phyloP scores from a whole-genome alignment of 2,113 vertebrate genomes.

The Mirounga angustirostris region DNA sequence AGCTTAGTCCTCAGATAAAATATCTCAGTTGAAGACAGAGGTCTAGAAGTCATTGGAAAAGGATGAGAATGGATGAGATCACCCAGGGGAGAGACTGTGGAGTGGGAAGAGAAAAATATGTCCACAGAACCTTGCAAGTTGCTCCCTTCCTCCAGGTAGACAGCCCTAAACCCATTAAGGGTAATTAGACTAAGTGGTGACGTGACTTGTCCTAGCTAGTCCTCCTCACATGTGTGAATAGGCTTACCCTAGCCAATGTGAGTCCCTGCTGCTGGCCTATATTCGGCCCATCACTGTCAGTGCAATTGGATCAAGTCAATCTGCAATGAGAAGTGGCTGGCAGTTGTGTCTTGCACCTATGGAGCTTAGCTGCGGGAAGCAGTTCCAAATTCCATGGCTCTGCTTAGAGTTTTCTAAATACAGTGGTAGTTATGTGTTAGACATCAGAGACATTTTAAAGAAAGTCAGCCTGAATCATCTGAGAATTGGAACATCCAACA shows the following conservation, averaged over 20 bases:
- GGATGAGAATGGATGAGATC: background rate
- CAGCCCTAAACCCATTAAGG: background rate
- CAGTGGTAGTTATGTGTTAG: constrained; percentile 43
- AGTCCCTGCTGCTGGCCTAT: background rate
- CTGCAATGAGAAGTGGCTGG: background rate
- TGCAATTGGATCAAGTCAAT: background rate
- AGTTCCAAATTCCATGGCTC: constrained; percentile 40
- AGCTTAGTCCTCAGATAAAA: background rate
- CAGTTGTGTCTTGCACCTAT: constrained; percentile 28
- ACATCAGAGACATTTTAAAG: constrained; percentile 61
- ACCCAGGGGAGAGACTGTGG: background rate
- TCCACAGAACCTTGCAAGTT: background rate
- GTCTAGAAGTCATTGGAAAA: constrained; percentile 20
- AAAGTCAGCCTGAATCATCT: constrained; percentile 40
- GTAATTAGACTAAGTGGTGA: background rate
- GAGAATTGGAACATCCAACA: constrained; percentile 5
- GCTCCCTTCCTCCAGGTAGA: background rate
- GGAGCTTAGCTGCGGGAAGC: constrained; percentile 11
- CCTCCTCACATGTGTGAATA: background rate
- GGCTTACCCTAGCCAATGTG: background rate
- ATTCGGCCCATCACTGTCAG: background rate
- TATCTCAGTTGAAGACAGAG: background rate
- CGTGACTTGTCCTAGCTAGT: constrained; percentile 24
- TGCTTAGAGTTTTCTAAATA: constrained; percentile 61
- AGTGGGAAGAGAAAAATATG: background rate